Conservation (phyloP, 2,888 invertebrate genomes). For the Spicauda simplicius region DNA sequence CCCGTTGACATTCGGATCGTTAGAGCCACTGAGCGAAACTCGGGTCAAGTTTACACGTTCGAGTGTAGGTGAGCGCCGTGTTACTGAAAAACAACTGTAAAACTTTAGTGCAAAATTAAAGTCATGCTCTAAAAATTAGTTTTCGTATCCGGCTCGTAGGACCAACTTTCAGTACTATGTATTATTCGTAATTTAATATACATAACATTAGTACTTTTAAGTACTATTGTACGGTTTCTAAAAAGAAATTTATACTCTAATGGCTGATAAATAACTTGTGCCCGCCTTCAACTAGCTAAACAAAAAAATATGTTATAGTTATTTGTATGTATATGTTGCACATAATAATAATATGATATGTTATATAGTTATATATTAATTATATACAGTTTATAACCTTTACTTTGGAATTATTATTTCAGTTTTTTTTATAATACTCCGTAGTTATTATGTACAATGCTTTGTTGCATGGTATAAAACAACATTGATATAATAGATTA, state of each 20-base stretch:
- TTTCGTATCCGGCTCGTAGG: constrained; percentile 1
- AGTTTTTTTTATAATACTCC: too few relatives aligned
- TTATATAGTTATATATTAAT: too few relatives aligned
- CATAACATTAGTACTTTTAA: background rate
- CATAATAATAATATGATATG: too few relatives aligned
- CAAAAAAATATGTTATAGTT: too few relatives aligned
- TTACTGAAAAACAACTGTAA: constrained; percentile 9
- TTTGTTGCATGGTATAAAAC: too few relatives aligned
- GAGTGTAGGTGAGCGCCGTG: constrained; percentile 15
- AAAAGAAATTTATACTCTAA: background rate
- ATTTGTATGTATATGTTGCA: too few relatives aligned
- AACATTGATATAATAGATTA: too few relatives aligned
- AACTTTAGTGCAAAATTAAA: constrained; percentile 15
- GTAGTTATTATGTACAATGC: too few relatives aligned
- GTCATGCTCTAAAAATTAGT: constrained; percentile 8
- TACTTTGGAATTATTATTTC: too few relatives aligned
- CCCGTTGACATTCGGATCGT: constrained; percentile 17
- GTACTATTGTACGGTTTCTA: background rate
- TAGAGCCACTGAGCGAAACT: constrained; percentile 11
- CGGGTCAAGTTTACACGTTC: constrained; percentile 5
- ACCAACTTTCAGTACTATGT: background rate
- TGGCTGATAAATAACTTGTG: too few relatives aligned
- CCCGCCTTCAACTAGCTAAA: too few relatives aligned
- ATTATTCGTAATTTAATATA: background rate
- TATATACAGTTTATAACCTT: too few relatives aligned